Conservation (phyloP, 2,797 vertebrate genomes). For the Lateolabrax maculatus region DNA sequence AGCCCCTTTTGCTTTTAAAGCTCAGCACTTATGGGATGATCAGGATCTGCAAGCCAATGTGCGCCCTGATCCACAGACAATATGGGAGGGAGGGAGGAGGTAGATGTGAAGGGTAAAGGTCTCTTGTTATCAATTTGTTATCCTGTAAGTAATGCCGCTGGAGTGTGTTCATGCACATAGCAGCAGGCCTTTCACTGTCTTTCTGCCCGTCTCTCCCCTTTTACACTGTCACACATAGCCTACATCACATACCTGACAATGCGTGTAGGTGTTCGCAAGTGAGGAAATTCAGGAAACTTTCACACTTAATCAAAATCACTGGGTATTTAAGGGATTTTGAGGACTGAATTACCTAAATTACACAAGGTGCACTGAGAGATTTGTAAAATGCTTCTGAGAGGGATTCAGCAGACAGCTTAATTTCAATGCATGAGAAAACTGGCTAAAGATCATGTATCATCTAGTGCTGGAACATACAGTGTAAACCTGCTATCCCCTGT, state of each 20-base stretch:
- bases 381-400: slow-evolving; percentile 12
- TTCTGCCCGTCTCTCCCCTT: slow-evolving; percentile 6
- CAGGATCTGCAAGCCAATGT: slow-evolving; percentile 51
- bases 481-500: neutral
- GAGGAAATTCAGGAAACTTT: slow-evolving; percentile 13
- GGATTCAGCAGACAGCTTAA: slow-evolving; percentile 10
- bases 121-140: slow-evolving; percentile 70
- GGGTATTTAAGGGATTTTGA: slow-evolving; percentile 19
- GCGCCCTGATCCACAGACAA: slow-evolving; percentile 65
- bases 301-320: slow-evolving; percentile 23
- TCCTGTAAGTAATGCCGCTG: slow-evolving; percentile 47
- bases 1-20: slow-evolving; percentile 54
- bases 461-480: neutral
- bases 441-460: slow-evolving; percentile 21
- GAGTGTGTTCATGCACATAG: slow-evolving; percentile 42
- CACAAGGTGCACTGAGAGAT: slow-evolving; percentile 27
- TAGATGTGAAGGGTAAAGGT: slow-evolving; percentile 67
- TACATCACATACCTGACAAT: neutral
- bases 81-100: slow-evolving; percentile 48
- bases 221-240: neutral
- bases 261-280: slow-evolving; percentile 5
- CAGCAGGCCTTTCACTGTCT: slow-evolving; percentile 20
- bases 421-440: slow-evolving; percentile 13
- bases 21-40: slow-evolving; percentile 74
- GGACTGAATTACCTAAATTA: slow-evolving; percentile 18